Percentiles rank a stretch among this genome's conserved stretches.
Evolutionary conservation across 2,113 vertebrate genomes (phyloP).

Genomic region (Mobula birostris): DNA sequence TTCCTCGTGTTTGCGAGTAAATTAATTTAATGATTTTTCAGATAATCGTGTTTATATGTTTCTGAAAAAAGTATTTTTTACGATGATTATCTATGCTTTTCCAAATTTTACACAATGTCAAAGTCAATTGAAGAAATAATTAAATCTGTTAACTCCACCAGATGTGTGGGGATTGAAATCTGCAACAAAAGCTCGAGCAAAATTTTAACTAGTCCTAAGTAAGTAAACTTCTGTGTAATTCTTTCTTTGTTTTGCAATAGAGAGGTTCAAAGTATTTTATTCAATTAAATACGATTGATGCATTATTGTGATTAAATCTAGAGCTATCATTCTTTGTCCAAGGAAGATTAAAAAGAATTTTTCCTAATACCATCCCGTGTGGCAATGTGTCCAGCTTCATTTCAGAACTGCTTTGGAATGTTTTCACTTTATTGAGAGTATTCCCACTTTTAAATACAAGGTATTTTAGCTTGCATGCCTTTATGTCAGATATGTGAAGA

Average conservation of each 20-base stretch:
- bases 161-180: slow-evolving; percentile 19
- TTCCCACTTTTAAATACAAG: background rate
- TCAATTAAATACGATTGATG: background rate
- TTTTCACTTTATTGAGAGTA: background rate
- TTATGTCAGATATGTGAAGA: too few species aligned
- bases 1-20: background rate
- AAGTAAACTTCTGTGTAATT: background rate
- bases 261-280: background rate
- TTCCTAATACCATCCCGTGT: background rate
- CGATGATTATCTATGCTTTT: background rate
- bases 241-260: background rate
- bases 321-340: background rate
- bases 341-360: background rate
- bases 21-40: background rate
- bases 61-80: background rate
- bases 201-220: background rate
- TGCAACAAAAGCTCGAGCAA: background rate
- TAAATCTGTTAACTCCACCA: background rate
- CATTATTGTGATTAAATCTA: background rate
- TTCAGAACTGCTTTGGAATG: background rate
- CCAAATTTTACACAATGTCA: background rate
- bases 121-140: background rate
- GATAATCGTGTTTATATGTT: background rate
- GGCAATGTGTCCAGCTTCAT: background rate
- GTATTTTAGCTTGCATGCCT: too few species aligned